These are phyloP conservation scores for Crocuta crocuta DNA, from an alignment of 2,113 vertebrate genomes.

Conservation along the genomic window DNA sequence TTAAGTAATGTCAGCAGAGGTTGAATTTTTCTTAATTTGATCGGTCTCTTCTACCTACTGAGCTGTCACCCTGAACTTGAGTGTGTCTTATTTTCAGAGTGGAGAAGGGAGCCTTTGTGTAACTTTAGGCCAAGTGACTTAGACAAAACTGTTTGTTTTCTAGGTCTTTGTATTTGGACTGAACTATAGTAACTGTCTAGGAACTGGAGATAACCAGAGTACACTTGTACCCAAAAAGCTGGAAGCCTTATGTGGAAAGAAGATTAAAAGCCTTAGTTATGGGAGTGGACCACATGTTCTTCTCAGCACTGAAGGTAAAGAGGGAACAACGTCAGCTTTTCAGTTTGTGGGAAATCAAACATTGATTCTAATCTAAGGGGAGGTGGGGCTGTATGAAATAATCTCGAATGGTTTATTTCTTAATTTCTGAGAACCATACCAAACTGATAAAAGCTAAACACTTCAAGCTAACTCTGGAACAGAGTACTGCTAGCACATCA, in stretches of 20 bases:
- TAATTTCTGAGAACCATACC: slow-evolving; percentile 9
- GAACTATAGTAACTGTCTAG: slow-evolving; percentile 98
- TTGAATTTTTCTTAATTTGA: background rate
- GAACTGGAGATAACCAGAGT: slow-evolving; percentile 97
- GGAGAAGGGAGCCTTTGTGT: background rate
- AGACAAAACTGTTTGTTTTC: slow-evolving; percentile 67
- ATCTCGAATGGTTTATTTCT: background rate
- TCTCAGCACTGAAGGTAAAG: slow-evolving; percentile 94
- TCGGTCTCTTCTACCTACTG: background rate
- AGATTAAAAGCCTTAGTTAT: slow-evolving; percentile 95
- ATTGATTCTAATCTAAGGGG: background rate
- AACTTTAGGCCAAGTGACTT: background rate
- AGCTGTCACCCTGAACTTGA: background rate
- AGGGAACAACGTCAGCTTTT: background rate
- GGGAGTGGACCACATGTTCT: slow-evolving; percentile 97
- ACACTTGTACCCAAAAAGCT: slow-evolving; percentile 96
- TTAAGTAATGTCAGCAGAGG: background rate
- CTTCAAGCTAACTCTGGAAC: background rate
- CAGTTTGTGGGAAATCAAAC: background rate
- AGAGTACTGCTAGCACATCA: background rate
- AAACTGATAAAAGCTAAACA: slow-evolving; percentile 17
- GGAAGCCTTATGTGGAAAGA: slow-evolving; percentile 95
- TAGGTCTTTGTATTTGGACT: slow-evolving; percentile 97
- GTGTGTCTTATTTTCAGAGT: background rate
- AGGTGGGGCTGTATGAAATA: background rate